phyloP scores from a whole-genome alignment of 1,140 invertebrate genomes.

The Schmidtea mediterranea region DNA sequence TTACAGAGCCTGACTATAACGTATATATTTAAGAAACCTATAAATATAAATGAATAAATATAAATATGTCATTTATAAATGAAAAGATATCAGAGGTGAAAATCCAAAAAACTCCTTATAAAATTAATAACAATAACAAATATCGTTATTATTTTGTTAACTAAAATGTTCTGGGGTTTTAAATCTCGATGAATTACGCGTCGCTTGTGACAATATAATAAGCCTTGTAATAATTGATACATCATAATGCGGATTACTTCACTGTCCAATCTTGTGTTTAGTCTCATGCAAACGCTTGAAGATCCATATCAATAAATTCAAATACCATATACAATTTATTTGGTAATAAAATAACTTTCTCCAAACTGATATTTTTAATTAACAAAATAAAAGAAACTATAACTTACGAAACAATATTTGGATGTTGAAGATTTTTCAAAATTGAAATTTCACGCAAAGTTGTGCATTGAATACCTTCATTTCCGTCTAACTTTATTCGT shows the following conservation, averaged over 20 bases:
- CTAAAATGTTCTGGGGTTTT: slow-evolving; percentile 43
- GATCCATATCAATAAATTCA: slow-evolving; percentile 32
- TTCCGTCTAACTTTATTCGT: slow-evolving; percentile 43
- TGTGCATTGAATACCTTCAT: slow-evolving; percentile 45
- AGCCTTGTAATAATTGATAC: slow-evolving; percentile 39
- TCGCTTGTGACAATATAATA: slow-evolving; percentile 39
- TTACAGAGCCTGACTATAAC: too few species aligned
- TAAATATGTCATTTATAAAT: too few species aligned
- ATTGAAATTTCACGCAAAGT: slow-evolving; percentile 56
- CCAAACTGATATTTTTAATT: slow-evolving; percentile 98
- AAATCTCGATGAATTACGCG: slow-evolving; percentile 42
- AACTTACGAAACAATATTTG: slow-evolving; percentile 92
- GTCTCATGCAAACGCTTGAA: slow-evolving; percentile 46
- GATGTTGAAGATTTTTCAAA: slow-evolving; percentile 81
- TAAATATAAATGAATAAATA: too few species aligned
- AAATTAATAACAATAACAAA: too few species aligned
- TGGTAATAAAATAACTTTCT: slow-evolving; percentile 72
- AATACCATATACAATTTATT: slow-evolving; percentile 55
- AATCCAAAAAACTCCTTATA: too few species aligned
- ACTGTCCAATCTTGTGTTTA: slow-evolving; percentile 36
- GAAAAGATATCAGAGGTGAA: too few species aligned
- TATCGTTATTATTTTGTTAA: too few species aligned
- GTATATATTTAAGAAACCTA: too few species aligned
- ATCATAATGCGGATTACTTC: slow-evolving; percentile 42
- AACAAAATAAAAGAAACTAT: slow-evolving; percentile 83